Conservation (phyloP, 2,797 vertebrate genomes). For the Acipenser transmontanus region DNA sequence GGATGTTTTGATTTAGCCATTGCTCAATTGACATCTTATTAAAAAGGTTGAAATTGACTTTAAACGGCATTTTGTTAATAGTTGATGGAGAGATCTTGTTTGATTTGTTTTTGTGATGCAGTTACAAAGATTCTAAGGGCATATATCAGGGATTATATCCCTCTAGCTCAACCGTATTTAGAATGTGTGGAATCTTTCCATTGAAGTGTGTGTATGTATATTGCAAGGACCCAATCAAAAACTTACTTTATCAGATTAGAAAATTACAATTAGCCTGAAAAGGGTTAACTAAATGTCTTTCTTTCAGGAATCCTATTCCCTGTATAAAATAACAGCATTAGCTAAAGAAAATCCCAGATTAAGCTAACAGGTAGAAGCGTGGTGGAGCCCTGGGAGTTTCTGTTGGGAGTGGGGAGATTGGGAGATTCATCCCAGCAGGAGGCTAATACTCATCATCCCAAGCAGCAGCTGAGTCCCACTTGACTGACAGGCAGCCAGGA, state of each 20-base stretch:
- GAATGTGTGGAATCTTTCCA: too few species aligned
- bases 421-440: slow-evolving; percentile 81
- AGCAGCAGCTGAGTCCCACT: slow-evolving; percentile 89
- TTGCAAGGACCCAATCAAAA: slow-evolving; percentile 21
- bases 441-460: slow-evolving; percentile 90
- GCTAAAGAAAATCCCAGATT: slow-evolving; percentile 86
- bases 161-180: too few species aligned
- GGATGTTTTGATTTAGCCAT: too few species aligned
- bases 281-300: slow-evolving; percentile 63
- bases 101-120: too few species aligned
- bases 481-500: slow-evolving; percentile 84
- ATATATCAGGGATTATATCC: too few species aligned
- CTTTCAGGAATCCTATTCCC: slow-evolving; percentile 70
- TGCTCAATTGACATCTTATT: too few species aligned
- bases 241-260: slow-evolving; percentile 28
- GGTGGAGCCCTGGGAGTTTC: slow-evolving; percentile 66
- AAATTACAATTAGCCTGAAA: slow-evolving; percentile 33
- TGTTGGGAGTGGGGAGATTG: slow-evolving; percentile 73
- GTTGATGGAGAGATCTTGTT: too few species aligned
- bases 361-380: slow-evolving; percentile 75
- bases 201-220: too few species aligned
- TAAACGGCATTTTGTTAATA: too few species aligned
- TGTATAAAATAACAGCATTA: slow-evolving; percentile 79
- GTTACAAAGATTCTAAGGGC: too few species aligned
- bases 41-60: too few species aligned